Evolutionary conservation across 2,113 vertebrate species (phyloP), one percentile per base, ranked within the genome.

Genomic region (Anser cygnoides): DNA sequence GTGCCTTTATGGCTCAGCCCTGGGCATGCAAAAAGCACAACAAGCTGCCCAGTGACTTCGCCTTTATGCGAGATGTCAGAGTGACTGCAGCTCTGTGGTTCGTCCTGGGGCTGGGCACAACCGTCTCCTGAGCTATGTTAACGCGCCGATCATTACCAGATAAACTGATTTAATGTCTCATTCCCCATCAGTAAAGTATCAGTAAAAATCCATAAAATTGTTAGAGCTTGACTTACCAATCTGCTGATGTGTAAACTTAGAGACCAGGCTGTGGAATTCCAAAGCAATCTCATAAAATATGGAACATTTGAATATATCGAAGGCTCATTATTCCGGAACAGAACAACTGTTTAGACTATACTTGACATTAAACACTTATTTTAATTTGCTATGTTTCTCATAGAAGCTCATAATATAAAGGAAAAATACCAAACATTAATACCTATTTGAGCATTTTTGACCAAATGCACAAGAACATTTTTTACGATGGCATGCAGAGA

Each of bases 401-500:
- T 5, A 23, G 9, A 73, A 86, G 2, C n/a, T 44, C 29, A 9
- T 33, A 7, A 8, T 4, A 12, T 2, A 1, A 11, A 54, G 37
- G 19, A 14, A 33, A 57, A 43, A 1, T 12, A 4, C 7, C 8
- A 1, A 50, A 4, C 10, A 10, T 2, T 0, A 7, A 10, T 8
- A 31, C 20, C 37, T 33, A 23, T 11, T 5, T 3, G 70, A 74
- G 41, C 4, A 4, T 25, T 19, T 73, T 41, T 35, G 78, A 14
- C 6, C 11, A 25, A 46, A 43, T 0, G 3, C 6, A 21, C 39
- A n/a, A 31, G 37, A 1, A 5, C 23, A 2, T 62, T 35, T 35
- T 62, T 81, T 5, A 41, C 43, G 21, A 23, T 0, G 3, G 55
- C 14, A 4, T 0, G 0, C 6, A 29, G 65, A 1, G 15, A 49